Percentiles rank a stretch among this genome's conserved stretches.
phyloP scores from a whole-genome alignment of 2,113 vertebrate species.

The Erythrocercus mccallii region DNA sequence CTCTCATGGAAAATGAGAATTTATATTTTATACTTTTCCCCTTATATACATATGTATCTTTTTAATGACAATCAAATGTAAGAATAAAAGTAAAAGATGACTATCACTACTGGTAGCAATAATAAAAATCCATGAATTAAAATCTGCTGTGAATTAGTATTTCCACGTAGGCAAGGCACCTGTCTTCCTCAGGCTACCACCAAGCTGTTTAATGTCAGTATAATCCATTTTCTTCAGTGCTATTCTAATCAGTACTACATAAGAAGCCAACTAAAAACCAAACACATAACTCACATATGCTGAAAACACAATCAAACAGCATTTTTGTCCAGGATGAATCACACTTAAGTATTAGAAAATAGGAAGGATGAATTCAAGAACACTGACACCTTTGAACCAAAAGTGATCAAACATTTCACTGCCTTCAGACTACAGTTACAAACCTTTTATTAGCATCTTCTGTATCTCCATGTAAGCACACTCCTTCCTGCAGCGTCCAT shows the following conservation, averaged over 20 bases:
- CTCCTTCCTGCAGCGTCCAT: constrained; percentile 38
- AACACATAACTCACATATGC: not conserved
- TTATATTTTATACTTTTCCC: not conserved
- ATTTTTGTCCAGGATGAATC: not conserved
- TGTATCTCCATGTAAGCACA: not conserved
- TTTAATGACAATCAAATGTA: not conserved
- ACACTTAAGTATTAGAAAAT: not conserved
- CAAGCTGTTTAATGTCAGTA: not conserved
- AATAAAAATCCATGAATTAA: not conserved
- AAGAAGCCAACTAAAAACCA: not conserved
- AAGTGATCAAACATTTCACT: constrained; percentile 1
- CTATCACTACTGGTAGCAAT: not conserved
- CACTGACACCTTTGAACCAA: not conserved
- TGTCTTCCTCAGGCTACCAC: not conserved
- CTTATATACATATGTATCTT: not conserved
- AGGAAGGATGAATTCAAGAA: not conserved
- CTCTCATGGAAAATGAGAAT: not conserved
- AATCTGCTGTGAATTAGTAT: not conserved
- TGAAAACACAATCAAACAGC: constrained; percentile 4
- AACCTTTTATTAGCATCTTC: constrained; percentile 45
- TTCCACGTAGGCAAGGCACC: not conserved
- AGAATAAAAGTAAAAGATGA: not conserved
- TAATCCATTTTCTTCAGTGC: not conserved
- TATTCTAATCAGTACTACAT: not conserved
- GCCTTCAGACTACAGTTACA: constrained; percentile 32